These are phyloP conservation scores for Ypsolopha scabrella DNA, from an alignment of 2,888 invertebrate genomes.

Conservation along the genomic window DNA sequence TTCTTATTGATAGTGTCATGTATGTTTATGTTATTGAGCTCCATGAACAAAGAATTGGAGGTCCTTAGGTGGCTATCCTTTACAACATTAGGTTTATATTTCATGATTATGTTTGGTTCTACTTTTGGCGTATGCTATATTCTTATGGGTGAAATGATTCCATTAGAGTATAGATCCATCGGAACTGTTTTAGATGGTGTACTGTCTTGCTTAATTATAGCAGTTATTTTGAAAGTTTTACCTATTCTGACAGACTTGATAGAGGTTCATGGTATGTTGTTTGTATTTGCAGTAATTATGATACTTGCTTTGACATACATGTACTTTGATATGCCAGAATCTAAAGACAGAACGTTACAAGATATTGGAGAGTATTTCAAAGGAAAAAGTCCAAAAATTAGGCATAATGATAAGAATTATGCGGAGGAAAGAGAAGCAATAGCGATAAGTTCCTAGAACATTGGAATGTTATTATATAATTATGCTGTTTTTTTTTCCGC, in stretches of 20 bases:
- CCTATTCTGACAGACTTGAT: not conserved
- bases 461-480: no score
- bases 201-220: not conserved
- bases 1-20: not conserved
- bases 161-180: not conserved
- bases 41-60: not conserved
- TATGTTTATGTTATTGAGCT: not conserved
- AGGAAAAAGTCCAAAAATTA: not conserved
- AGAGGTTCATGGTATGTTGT: not conserved
- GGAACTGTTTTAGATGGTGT: not conserved
- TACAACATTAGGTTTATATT: not conserved
- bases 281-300: not conserved
- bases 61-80: not conserved
- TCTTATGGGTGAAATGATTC: not conserved
- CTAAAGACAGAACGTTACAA: not conserved
- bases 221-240: not conserved
- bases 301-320: not conserved
- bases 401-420: not conserved
- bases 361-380: not conserved
- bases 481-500: no score
- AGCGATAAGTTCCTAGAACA: no score
- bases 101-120: not conserved
- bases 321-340: not conserved
- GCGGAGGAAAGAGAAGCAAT: not conserved
- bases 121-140: not conserved